Conservation (phyloP, 2,888 invertebrate genomes). For the Cephonodes hylas region DNA sequence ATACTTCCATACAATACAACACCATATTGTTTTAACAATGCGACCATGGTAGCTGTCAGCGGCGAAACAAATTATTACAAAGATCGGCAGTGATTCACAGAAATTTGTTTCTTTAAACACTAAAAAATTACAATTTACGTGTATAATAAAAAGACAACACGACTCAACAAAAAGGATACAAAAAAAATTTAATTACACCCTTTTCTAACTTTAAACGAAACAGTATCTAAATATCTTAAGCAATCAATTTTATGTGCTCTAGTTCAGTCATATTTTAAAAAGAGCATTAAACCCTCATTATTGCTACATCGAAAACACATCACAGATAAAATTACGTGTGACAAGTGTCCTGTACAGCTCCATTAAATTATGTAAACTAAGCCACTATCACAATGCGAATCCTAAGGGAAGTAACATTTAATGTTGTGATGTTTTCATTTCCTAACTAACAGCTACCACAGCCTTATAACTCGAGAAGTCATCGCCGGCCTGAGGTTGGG, state of each 20-base stretch:
- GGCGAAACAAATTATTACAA: conserved; percentile 7
- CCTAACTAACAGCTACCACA: conserved; percentile 26
- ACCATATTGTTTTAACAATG: conserved; percentile 31
- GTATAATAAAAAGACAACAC: neutral
- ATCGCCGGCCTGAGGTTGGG: neutral
- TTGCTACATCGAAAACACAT: neutral
- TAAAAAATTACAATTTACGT: neutral
- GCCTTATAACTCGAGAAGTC: conserved; percentile 14
- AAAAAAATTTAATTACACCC: neutral
- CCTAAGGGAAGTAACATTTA: conserved; percentile 6
- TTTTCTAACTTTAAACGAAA: neutral
- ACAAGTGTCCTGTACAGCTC: neutral
- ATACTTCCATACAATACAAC: conserved; percentile 25
- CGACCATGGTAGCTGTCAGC: conserved; percentile 30
- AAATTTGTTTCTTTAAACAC: neutral
- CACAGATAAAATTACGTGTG: neutral
- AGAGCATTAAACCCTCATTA: neutral
- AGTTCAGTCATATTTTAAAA: neutral
- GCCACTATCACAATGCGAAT: conserved; percentile 18
- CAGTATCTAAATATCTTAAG: neutral
- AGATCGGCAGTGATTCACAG: neutral
- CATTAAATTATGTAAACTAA: neutral
- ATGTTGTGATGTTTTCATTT: neutral
- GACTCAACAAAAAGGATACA: neutral
- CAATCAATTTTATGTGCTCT: neutral